Conservation (phyloP, 2,888 invertebrate species). For the Pachymerium ferrugineum region DNA sequence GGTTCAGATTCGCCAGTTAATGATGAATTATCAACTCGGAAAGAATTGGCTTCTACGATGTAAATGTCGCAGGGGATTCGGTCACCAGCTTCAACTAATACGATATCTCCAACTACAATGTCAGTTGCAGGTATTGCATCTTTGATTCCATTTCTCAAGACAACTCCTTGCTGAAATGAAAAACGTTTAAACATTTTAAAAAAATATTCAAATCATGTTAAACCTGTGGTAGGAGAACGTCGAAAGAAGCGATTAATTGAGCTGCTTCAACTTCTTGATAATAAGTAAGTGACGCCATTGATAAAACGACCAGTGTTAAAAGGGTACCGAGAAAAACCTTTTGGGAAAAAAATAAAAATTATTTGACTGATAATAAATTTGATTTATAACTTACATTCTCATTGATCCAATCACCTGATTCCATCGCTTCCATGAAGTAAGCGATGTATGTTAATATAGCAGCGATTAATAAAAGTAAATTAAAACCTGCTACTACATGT, state of each 20-base stretch:
- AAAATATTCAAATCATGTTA: not conserved
- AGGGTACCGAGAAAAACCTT: constrained; percentile 87
- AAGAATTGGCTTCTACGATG: constrained; percentile 42
- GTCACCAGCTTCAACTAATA: constrained; percentile 40
- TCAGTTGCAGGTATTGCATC: constrained; percentile 49
- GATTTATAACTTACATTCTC: not conserved
- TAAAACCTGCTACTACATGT: not conserved
- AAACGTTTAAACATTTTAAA: not conserved
- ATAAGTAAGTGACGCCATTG: constrained; percentile 97
- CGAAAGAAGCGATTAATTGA: constrained; percentile 98
- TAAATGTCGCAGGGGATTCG: constrained; percentile 44
- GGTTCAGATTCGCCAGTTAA: constrained; percentile 63
- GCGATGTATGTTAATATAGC: not conserved
- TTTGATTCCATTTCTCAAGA: constrained; percentile 85
- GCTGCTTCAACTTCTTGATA: constrained; percentile 97
- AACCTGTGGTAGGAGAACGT: constrained; percentile 84
- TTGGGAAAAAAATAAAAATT: constrained; percentile 37
- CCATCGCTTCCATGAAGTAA: not conserved
- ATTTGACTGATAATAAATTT: not conserved
- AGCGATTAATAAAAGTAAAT: not conserved
- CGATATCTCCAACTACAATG: constrained; percentile 45
- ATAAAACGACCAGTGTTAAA: constrained; percentile 91
- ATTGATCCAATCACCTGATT: not conserved
- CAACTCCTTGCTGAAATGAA: constrained; percentile 49
- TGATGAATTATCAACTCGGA: constrained; percentile 41